phyloP scores from a whole-genome alignment of 2,888 invertebrate genomes.

The Acronicta alni region DNA sequence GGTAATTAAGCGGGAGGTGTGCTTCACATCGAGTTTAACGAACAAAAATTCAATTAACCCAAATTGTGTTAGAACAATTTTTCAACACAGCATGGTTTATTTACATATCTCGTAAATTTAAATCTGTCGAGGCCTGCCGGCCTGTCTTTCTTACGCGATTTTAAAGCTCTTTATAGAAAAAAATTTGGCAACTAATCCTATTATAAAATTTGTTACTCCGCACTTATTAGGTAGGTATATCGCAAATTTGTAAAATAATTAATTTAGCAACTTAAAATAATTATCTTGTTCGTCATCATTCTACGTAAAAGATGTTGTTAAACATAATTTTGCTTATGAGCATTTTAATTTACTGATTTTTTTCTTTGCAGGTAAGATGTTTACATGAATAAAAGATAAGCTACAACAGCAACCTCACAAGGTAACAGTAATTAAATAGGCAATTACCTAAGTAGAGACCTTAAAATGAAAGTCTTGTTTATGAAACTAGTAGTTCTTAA shows the following conservation, averaged over 20 bases:
- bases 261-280: constrained; percentile 33
- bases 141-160: constrained; percentile 54
- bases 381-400: constrained; percentile 17
- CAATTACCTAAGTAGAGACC: constrained; percentile 35
- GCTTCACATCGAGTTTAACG: constrained; percentile 82
- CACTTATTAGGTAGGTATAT: constrained; percentile 34
- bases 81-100: constrained; percentile 72
- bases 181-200: constrained; percentile 63
- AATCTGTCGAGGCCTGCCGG: constrained; percentile 66
- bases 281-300: background rate
- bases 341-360: constrained; percentile 27
- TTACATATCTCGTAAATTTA: constrained; percentile 76
- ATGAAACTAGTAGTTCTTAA: constrained; percentile 49
- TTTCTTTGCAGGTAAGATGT: constrained; percentile 65
- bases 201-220: constrained; percentile 57
- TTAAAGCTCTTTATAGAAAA: constrained; percentile 58
- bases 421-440: constrained; percentile 58
- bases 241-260: constrained; percentile 56
- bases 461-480: constrained; percentile 60
- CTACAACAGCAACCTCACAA: constrained; percentile 16
- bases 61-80: constrained; percentile 80
- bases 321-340: too few species aligned
- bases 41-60: constrained; percentile 86
- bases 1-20: constrained; percentile 86
- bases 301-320: background rate